phyloP scores from a whole-genome alignment of 2,113 vertebrate species.

The Sylvia atricapilla region DNA sequence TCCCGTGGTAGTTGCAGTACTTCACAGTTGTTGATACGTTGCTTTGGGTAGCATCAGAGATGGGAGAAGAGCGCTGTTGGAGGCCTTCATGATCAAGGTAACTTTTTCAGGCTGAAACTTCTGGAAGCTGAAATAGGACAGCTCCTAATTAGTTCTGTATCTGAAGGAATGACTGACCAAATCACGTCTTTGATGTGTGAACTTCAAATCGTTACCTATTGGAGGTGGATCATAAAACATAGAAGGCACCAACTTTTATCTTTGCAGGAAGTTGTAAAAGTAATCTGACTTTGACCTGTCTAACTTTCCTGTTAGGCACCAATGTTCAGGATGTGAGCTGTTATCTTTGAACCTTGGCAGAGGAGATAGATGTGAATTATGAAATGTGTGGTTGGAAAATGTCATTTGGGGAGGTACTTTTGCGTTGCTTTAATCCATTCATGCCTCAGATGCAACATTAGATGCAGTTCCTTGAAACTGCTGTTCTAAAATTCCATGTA shows the following conservation, averaged over 20 bases:
- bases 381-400: neutral
- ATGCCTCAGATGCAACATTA: neutral
- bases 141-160: neutral
- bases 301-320: neutral
- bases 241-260: neutral
- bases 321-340: neutral
- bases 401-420: neutral
- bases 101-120: neutral
- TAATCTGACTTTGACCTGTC: conserved; percentile 20
- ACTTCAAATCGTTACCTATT: neutral
- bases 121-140: conserved; percentile 32
- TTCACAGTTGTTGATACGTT: neutral
- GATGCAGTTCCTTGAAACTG: neutral
- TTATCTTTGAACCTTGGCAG: neutral
- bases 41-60: neutral
- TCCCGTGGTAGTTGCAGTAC: neutral
- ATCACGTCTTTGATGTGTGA: neutral
- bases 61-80: neutral
- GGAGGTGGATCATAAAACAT: neutral
- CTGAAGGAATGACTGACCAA: neutral
- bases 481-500: neutral
- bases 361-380: neutral
- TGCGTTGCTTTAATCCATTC: neutral
- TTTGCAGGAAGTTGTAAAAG: conserved; percentile 1
- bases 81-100: neutral